Percentiles rank a stretch among this genome's conserved stretches.
Conservation (phyloP, 2,888 invertebrate species). For the Hyalella azteca region DNA sequence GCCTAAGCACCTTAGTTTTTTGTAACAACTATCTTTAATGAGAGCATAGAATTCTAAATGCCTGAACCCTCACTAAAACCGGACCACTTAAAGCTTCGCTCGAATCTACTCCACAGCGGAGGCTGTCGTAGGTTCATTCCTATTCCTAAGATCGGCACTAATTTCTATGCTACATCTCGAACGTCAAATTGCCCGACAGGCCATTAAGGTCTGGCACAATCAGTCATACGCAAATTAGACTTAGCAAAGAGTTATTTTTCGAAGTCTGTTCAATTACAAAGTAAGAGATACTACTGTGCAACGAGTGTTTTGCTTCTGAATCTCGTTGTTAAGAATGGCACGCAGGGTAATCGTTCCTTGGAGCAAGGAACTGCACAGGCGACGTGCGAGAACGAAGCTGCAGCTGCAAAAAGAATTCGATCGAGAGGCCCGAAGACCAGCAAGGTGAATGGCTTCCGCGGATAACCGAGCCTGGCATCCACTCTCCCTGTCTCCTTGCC, state of each 20-base stretch:
- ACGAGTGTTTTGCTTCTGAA: no score
- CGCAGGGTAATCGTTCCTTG: no score
- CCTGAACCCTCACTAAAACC: constrained; percentile 1
- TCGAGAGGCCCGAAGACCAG: background rate
- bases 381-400: no score
- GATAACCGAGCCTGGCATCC: background rate
- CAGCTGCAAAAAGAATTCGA: constrained; percentile 3
- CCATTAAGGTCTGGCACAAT: no score
- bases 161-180: background rate
- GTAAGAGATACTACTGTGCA: no score
- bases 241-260: no score
- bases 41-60: background rate
- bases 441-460: background rate
- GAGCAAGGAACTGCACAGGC: no score
- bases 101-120: no score
- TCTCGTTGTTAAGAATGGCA: no score
- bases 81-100: constrained; percentile 3
- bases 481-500: background rate
- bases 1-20: background rate
- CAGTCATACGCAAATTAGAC: no score
- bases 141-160: background rate
- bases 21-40: background rate
- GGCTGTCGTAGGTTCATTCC: no score
- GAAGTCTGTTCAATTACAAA: no score
- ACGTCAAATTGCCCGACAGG: background rate